Percentiles rank a stretch among this genome's conserved stretches.
Conservation (phyloP, 2,797 vertebrate genomes). For the Jordanella pulchra region DNA sequence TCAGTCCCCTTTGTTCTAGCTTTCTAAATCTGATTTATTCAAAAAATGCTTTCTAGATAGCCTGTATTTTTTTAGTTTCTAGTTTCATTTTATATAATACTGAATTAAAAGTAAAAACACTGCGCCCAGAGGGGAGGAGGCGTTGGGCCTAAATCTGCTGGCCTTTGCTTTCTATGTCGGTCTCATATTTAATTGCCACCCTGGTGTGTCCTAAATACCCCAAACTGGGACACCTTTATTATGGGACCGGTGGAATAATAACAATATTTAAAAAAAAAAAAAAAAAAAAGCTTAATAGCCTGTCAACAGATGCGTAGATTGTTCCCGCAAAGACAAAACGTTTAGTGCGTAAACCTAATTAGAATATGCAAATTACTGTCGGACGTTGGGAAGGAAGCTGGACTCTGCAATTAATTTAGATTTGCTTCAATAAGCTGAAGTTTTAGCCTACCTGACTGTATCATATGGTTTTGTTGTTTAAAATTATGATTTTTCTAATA, state of each 20-base stretch:
- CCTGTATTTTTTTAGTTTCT: neutral
- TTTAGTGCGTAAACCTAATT: constrained; percentile 63
- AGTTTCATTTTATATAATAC: neutral
- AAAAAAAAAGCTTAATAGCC: constrained; percentile 48
- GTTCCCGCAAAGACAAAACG: constrained; percentile 60
- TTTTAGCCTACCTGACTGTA: neutral
- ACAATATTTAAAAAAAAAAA: neutral
- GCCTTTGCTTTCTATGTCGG: constrained; percentile 25
- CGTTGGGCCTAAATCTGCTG: constrained; percentile 33
- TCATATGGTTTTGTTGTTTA: neutral
- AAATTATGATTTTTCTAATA: neutral
- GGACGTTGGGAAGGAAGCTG: constrained; percentile 37
- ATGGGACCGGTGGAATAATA: constrained; percentile 41
- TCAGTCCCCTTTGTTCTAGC: constrained; percentile 30
- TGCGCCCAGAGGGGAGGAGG: neutral
- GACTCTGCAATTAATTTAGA: constrained; percentile 44
- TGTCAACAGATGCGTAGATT: constrained; percentile 69
- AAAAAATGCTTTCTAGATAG: neutral
- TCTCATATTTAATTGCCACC: constrained; percentile 56
- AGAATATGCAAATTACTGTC: constrained; percentile 72
- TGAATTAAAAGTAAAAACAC: neutral
- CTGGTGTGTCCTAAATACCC: constrained; percentile 68
- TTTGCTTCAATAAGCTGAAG: constrained; percentile 5
- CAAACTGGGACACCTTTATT: constrained; percentile 55
- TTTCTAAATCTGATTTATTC: constrained; percentile 35